Evolutionary conservation across 1,140 invertebrate species (phyloP), one percentile per base, ranked within the genome.

Genomic region (Oscheius sp.): DNA sequence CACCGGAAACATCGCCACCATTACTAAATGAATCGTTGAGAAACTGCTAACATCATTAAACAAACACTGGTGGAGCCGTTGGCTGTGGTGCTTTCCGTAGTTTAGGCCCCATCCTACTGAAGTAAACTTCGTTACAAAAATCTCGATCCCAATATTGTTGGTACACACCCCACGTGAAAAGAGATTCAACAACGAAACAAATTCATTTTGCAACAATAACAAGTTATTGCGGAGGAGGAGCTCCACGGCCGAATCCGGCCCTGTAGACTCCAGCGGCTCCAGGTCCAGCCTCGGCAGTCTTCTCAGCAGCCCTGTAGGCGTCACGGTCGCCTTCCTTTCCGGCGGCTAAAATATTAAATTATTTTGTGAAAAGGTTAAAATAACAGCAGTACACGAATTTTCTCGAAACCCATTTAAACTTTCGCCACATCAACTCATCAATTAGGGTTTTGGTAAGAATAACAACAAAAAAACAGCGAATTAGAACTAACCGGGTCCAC

Each of bases 231-330:
- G 63, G 64, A 52, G 76, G 67, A 38, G 70, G 78, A 31, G 82
- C 82, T 84, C 80, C 82, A 82, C 81, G 81, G 26, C 81, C 81
- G 68, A 83, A 83, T 70, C 81, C 81, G 35, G 45, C 75, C 71
- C 83, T 79, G 74, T 73, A 72, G 28, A 83, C 76, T 23, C 83
- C 81, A 4, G 74, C 79, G 32, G 74, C 68, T 32, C 81, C 81
- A 28, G 83, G 81, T 49, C 81, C 81, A 36, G 83, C 81, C 55
- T 84, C 81, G 20, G 81, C 74, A 35, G 77, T 78, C 68, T 83
- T 83, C 32, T 83, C 81, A n/a, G 49, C 32, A 2, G 72, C 45
- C 68, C 82, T 79, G 69, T 83, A 84, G 18, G 70, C 75, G 3
- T 71, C 66, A 74, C 79, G 82, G 55, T 84, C 82, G 55, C 66